phyloP scores from a whole-genome alignment of 2,797 vertebrate species.

The Pseudomugil tenellus region DNA sequence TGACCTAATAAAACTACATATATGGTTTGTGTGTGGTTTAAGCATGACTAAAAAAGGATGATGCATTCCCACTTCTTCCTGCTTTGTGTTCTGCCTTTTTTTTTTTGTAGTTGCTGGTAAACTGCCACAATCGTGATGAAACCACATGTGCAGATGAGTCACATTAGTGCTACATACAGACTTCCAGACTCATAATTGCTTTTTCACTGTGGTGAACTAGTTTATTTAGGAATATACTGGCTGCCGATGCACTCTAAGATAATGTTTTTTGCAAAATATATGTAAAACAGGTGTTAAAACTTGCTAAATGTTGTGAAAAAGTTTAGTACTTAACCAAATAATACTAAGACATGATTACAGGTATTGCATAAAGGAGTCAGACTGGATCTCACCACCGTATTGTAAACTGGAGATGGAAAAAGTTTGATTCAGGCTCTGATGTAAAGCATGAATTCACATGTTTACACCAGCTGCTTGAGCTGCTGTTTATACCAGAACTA shows the following conservation, averaged over 20 bases:
- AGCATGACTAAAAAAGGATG: not conserved
- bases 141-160: conserved; percentile 30
- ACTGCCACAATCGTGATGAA: not conserved
- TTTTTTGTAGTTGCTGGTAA: not conserved
- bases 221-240: conserved; percentile 24
- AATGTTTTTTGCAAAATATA: not conserved
- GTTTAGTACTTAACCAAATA: not conserved
- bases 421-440: not conserved
- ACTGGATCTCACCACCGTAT: not conserved
- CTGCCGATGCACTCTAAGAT: not conserved
- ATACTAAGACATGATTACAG: not conserved
- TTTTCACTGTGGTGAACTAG: not conserved
- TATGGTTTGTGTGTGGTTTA: not conserved
- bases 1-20: too few species aligned
- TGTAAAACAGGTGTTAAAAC: too few species aligned
- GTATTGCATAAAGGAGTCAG: not conserved
- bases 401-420: not conserved
- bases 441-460: conserved; percentile 34
- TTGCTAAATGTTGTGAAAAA: not conserved
- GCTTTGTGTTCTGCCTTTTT: conserved; percentile 6
- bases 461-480: conserved; percentile 43
- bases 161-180: conserved; percentile 47
- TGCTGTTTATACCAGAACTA: not conserved
- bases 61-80: conserved; percentile 3
- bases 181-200: not conserved